These are phyloP conservation scores for Eucera pruinosa DNA, from an alignment of 2,888 invertebrate genomes.

Conservation along the genomic window DNA sequence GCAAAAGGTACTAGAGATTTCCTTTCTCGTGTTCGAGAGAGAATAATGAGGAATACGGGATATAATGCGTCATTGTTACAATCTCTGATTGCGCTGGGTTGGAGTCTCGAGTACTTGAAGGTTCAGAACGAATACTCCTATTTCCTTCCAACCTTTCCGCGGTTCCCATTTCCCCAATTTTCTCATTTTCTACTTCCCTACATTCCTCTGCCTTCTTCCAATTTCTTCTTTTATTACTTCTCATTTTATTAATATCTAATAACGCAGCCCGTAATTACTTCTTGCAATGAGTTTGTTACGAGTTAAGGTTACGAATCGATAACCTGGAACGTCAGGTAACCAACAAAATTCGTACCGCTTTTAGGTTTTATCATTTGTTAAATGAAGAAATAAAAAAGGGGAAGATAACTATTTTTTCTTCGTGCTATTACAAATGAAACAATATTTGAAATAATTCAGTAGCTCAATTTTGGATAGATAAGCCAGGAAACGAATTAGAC, in stretches of 20 bases:
- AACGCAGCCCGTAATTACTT: background rate
- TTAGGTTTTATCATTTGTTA: too few relatives aligned
- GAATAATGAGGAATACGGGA: conserved; percentile 42
- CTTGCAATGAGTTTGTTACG: too few relatives aligned
- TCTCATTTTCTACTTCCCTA: background rate
- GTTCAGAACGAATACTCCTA: conserved; percentile 9
- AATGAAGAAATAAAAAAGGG: too few relatives aligned
- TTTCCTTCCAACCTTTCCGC: conserved; percentile 13
- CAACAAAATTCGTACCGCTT: too few relatives aligned
- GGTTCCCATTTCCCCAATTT: background rate
- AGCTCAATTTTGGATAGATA: too few relatives aligned
- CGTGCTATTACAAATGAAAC: too few relatives aligned
- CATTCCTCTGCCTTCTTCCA: background rate
- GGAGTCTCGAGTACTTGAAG: conserved; percentile 16
- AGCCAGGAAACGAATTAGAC: too few relatives aligned
- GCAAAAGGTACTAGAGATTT: conserved; percentile 22
- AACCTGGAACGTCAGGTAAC: too few relatives aligned
- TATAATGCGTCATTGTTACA: conserved; percentile 49
- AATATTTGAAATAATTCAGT: too few relatives aligned
- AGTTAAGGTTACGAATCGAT: background rate
- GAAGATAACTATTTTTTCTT: too few relatives aligned
- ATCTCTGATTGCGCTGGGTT: conserved; percentile 32
- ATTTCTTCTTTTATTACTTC: background rate
- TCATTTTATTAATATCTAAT: too few relatives aligned
- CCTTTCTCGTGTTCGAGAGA: conserved; percentile 19